phyloP scores from a whole-genome alignment of 2,888 invertebrate species.

The Atrina japonica region DNA sequence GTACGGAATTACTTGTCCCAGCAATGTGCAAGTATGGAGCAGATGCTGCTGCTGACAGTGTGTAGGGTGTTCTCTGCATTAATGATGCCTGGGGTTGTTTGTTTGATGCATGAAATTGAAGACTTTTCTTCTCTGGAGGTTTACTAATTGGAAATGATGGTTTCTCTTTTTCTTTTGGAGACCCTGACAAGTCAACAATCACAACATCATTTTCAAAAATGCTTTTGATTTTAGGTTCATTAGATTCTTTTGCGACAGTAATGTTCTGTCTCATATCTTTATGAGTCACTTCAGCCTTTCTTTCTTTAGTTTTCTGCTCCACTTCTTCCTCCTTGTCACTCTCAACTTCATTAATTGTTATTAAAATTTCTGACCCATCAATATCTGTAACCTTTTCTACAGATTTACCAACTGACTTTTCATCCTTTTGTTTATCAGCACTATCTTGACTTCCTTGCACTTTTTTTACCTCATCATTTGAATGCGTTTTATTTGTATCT shows the following conservation, averaged over 20 bases:
- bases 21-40: not conserved
- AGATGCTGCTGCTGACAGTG: not conserved
- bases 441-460: not conserved
- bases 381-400: constrained; percentile 55
- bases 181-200: constrained; percentile 23
- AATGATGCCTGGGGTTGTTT: not conserved
- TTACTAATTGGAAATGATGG: not conserved
- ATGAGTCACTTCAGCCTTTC: no score
- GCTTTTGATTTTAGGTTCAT: constrained; percentile 11
- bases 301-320: constrained; percentile 4
- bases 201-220: constrained; percentile 24
- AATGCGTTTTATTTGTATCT: not conserved
- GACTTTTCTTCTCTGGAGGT: not conserved
- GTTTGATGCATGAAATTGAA: no score
- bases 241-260: not conserved
- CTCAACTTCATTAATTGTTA: constrained; percentile 52
- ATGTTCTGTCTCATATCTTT: no score
- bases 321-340: constrained; percentile 26
- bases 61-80: no score
- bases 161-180: constrained; percentile 12
- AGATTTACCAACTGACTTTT: constrained; percentile 19
- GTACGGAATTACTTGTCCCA: not conserved
- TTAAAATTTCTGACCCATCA: constrained; percentile 54
- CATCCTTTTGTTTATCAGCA: not conserved
- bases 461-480: constrained; percentile 1